Evolutionary conservation across 1,140 invertebrate genomes (phyloP).

Genomic region (Pseudomyrmex cubaensis): DNA sequence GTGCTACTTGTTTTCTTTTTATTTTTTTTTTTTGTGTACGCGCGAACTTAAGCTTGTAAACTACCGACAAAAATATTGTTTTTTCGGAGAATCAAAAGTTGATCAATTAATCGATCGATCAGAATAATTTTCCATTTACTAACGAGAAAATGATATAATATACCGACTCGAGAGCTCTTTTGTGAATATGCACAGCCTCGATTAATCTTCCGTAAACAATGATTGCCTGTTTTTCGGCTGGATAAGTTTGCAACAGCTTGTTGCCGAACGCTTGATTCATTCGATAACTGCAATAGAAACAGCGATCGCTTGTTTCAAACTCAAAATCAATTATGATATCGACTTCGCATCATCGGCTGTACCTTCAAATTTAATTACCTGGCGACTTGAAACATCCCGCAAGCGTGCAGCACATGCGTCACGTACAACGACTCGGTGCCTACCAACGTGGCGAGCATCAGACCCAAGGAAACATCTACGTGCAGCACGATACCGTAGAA

Average conservation of each 20-base stretch:
- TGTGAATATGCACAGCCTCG: conserved; percentile 41
- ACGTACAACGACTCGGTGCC: conserved; percentile 54
- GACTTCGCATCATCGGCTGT: not conserved
- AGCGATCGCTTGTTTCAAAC: not conserved
- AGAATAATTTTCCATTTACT: conserved; percentile 14
- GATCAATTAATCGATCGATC: not conserved
- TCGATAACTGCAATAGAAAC: conserved; percentile 34
- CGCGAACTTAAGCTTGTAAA: not conserved
- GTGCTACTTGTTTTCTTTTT: not conserved
- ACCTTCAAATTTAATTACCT: conserved; percentile 24
- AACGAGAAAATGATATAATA: not conserved
- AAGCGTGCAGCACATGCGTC: conserved; percentile 29
- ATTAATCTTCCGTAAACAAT: conserved; percentile 29
- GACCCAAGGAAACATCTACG: conserved; percentile 34
- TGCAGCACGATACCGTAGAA: conserved; percentile 62
- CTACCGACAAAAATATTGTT: conserved; percentile 1
- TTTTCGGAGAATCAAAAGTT: not conserved
- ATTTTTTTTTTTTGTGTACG: not conserved
- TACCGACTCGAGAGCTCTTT: conserved; percentile 53
- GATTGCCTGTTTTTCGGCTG: not conserved
- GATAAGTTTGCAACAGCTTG: not conserved
- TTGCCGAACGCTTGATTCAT: conserved; percentile 22
- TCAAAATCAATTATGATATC: not conserved
- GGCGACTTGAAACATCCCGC: conserved; percentile 48
- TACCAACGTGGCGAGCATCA: conserved; percentile 59